These are phyloP conservation scores for Hexactinellida sp. DNA, from an alignment of 37 sponge, comb jelly and placozoan genomes.

Conservation along the genomic window DNA sequence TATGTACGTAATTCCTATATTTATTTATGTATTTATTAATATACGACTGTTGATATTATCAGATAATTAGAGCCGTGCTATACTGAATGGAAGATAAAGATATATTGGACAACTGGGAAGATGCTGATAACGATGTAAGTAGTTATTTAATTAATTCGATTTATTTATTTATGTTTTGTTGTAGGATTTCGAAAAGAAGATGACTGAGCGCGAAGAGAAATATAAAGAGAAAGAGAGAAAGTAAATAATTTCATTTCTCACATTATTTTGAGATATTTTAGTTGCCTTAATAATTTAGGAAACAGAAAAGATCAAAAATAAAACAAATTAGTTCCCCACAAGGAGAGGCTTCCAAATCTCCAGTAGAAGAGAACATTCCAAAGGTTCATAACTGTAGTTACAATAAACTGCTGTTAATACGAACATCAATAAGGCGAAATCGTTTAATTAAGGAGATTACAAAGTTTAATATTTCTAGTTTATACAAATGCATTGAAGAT, in stretches of 20 bases:
- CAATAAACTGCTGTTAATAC: neutral
- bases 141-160: neutral
- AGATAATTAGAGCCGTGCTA: neutral
- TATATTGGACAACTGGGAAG: slow-evolving; percentile 10
- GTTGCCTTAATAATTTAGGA: neutral
- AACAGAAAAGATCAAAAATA: neutral
- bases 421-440: no score
- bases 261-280: neutral
- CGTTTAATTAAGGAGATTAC: no score
- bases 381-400: neutral
- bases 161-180: neutral
- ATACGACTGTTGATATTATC: neutral
- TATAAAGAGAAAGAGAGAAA: slow-evolving; percentile 14
- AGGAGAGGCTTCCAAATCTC: neutral
- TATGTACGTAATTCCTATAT: no score
- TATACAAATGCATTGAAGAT: no score
- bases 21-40: no score
- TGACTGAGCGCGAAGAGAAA: slow-evolving; percentile 7
- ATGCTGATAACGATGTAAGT: neutral
- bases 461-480: no score
- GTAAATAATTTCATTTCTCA: neutral
- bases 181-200: neutral
- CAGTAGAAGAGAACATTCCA: neutral
- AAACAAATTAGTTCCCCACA: neutral
- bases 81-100: neutral